phyloP scores from a whole-genome alignment of 2,888 invertebrate species.

The Blastobasis adustella region DNA sequence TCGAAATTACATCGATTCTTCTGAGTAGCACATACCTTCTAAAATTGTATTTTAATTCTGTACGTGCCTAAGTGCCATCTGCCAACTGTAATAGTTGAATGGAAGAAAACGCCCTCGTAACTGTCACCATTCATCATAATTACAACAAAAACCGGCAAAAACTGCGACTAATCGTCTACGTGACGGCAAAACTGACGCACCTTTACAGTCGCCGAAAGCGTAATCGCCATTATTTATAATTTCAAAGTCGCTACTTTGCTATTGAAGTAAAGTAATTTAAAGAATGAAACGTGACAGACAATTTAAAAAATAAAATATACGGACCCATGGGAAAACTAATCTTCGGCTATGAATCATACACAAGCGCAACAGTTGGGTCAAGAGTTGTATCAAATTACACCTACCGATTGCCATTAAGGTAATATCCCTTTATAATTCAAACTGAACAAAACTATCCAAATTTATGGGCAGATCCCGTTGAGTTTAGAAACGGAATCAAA shows the following conservation, averaged over 20 bases:
- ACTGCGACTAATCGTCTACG: slow-evolving; percentile 22
- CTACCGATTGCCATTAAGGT: slow-evolving; percentile 71
- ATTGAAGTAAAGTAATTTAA: background rate
- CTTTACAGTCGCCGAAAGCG: slow-evolving; percentile 19
- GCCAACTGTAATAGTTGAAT: slow-evolving; percentile 23
- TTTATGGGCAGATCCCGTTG: slow-evolving; percentile 67
- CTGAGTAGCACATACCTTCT: too few relatives aligned
- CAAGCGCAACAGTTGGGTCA: slow-evolving; percentile 46
- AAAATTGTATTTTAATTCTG: too few relatives aligned
- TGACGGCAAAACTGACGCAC: slow-evolving; percentile 15
- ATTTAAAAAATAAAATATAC: slow-evolving; percentile 16
- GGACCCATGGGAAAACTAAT: slow-evolving; percentile 26
- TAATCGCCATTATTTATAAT: too few relatives aligned
- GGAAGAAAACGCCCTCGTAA: slow-evolving; percentile 35
- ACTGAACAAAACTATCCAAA: slow-evolving; percentile 65
- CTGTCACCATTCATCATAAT: slow-evolving; percentile 50
- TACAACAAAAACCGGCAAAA: slow-evolving; percentile 31
- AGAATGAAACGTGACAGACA: slow-evolving; percentile 5
- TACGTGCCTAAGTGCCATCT: slow-evolving; percentile 26
- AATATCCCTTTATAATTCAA: slow-evolving; percentile 70
- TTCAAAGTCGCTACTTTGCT: too few relatives aligned
- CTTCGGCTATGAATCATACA: slow-evolving; percentile 43
- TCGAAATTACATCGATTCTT: too few relatives aligned
- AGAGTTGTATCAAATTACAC: slow-evolving; percentile 66
- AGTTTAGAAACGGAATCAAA: slow-evolving; percentile 69